These are phyloP conservation scores for Siderastrea siderea DNA, from an alignment of 92 coral and sea anemone species.

Conservation along the genomic window DNA sequence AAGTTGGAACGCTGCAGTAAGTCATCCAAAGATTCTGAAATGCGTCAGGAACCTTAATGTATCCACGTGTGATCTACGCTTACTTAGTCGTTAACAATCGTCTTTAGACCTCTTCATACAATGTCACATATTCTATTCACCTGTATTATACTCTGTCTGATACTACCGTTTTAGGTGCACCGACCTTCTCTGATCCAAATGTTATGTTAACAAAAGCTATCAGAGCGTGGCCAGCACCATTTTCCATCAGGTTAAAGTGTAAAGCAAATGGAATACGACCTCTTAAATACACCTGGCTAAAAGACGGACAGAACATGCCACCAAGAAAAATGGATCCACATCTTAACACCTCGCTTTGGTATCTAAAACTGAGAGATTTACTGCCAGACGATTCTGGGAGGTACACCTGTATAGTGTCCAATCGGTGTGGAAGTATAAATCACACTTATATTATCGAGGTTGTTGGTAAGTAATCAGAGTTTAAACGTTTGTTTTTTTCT, in stretches of 20 bases:
- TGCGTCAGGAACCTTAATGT: too few species aligned
- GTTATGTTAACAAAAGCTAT: neutral
- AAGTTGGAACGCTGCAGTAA: too few species aligned
- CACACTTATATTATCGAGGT: conserved; percentile 89
- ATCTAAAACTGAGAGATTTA: conserved; percentile 80
- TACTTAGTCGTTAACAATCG: too few species aligned
- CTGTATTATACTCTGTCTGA: too few species aligned
- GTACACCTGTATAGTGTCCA: conserved; percentile 93
- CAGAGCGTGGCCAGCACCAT: conserved; percentile 89
- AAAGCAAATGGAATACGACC: conserved; percentile 86
- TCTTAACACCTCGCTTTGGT: conserved; percentile 81
- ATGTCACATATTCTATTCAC: too few species aligned
- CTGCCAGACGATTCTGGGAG: conserved; percentile 81
- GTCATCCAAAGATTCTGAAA: too few species aligned
- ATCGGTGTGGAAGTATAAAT: conserved; percentile 83
- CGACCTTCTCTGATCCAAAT: too few species aligned
- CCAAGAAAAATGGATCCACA: conserved; percentile 84
- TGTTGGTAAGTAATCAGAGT: conserved; percentile 68
- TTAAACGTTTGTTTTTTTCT: too few species aligned
- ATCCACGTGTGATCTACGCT: too few species aligned
- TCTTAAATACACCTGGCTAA: conserved; percentile 86
- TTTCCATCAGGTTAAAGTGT: conserved; percentile 77
- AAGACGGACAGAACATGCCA: conserved; percentile 71
- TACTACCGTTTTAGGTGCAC: too few species aligned
- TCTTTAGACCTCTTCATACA: too few species aligned